Conservation (phyloP, 2,113 vertebrate genomes). For the Heliornis fulica region DNA sequence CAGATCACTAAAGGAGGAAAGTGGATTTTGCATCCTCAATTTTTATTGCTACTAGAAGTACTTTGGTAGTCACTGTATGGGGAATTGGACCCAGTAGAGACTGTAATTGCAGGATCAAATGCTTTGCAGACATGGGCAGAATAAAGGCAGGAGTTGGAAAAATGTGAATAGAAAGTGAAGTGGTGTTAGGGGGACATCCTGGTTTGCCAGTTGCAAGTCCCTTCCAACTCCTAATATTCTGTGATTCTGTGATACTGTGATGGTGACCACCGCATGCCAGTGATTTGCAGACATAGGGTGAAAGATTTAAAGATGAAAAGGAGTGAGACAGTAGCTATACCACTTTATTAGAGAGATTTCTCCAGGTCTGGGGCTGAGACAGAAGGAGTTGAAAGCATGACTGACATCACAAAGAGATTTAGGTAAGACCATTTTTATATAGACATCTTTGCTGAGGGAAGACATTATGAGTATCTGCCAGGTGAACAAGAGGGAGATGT, state of each 20-base stretch:
- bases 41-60: neutral
- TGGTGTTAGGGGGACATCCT: neutral
- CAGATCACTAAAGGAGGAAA: neutral
- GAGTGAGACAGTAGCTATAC: neutral
- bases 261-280: neutral
- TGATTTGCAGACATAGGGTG: neutral
- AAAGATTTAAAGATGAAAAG: neutral
- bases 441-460: neutral
- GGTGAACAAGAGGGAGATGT: neutral
- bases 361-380: neutral
- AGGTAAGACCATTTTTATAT: neutral
- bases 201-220: neutral
- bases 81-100: neutral
- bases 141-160: neutral
- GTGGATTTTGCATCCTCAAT: neutral
- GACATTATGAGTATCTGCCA: neutral
- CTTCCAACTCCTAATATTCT: too few species aligned
- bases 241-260: too few species aligned
- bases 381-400: neutral
- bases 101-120: neutral
- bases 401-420: neutral
- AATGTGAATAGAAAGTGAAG: neutral
- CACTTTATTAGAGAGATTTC: neutral
- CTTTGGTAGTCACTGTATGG: neutral
- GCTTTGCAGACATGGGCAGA: neutral